Evolutionary conservation across 1,140 invertebrate genomes (phyloP).

Genomic region (Drusus annulatus): DNA sequence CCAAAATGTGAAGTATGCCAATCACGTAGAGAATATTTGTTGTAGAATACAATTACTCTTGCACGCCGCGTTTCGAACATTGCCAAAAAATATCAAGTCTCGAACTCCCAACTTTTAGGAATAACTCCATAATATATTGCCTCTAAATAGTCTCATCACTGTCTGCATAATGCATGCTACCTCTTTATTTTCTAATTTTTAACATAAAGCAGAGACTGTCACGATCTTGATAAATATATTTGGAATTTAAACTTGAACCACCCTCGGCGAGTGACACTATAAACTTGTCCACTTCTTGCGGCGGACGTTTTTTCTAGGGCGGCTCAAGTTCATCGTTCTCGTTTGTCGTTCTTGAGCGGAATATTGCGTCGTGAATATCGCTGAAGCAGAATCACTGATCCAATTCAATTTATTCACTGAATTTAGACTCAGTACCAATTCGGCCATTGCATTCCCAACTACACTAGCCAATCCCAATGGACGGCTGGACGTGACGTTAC

Average conservation of each 20-base stretch:
- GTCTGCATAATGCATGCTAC: slow-evolving; percentile 48
- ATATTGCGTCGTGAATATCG: neutral
- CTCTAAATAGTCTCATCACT: neutral
- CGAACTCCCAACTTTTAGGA: too few species aligned
- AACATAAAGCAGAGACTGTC: slow-evolving; percentile 46
- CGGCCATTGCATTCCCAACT: neutral
- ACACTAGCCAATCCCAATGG: too few species aligned
- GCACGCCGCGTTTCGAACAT: too few species aligned
- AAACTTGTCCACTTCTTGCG: slow-evolving; percentile 44
- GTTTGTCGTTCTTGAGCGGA: too few species aligned
- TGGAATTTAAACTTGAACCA: slow-evolving; percentile 42
- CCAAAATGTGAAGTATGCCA: too few species aligned
- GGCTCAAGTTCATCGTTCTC: neutral
- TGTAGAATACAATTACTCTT: too few species aligned
- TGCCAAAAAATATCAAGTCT: too few species aligned
- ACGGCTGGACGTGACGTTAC: too few species aligned
- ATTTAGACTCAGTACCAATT: slow-evolving; percentile 6
- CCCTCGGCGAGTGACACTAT: slow-evolving; percentile 44
- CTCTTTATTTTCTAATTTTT: slow-evolving; percentile 44
- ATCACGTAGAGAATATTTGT: too few species aligned
- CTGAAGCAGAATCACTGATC: neutral
- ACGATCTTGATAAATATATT: slow-evolving; percentile 52
- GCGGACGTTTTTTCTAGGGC: slow-evolving; percentile 36
- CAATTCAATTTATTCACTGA: neutral
- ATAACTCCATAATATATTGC: too few species aligned